These are phyloP conservation scores for Gonioctena quinquepunctata DNA, from an alignment of 1,140 invertebrate species.

Conservation along the genomic window DNA sequence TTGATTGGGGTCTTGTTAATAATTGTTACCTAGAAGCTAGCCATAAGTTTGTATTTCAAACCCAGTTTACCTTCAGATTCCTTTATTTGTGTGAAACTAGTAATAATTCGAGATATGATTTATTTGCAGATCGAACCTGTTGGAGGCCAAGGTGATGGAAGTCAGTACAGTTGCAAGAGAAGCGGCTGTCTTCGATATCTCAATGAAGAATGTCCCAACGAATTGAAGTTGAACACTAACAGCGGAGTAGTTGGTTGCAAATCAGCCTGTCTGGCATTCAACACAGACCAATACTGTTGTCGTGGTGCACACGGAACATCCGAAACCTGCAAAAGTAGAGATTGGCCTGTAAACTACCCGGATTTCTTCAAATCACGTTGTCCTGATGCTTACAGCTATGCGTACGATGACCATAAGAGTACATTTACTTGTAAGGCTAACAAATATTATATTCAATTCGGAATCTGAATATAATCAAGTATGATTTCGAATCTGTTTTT, in stretches of 20 bases:
- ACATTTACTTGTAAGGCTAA: constrained; percentile 53
- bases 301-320: constrained; percentile 48
- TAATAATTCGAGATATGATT: too few species aligned
- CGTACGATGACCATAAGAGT: constrained; percentile 55
- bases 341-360: constrained; percentile 54
- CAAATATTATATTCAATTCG: constrained; percentile 40
- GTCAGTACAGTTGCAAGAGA: constrained; percentile 53
- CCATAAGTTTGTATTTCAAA: too few species aligned
- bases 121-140: constrained; percentile 42
- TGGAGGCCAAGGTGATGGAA: constrained; percentile 38
- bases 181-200: constrained; percentile 53
- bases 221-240: constrained; percentile 40
- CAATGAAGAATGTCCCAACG: constrained; percentile 53
- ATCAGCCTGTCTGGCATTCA: constrained; percentile 56
- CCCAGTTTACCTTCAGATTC: too few species aligned
- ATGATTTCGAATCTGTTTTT: too few species aligned
- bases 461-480: too few species aligned
- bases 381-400: constrained; percentile 57
- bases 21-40: too few species aligned
- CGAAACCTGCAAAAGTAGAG: constrained; percentile 51
- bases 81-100: too few species aligned
- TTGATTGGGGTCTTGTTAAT: too few species aligned
- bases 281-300: constrained; percentile 56
- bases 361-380: constrained; percentile 56
- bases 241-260: constrained; percentile 57